Conservation (phyloP, 2,113 vertebrate species). For the Corynorhinus townsendii region DNA sequence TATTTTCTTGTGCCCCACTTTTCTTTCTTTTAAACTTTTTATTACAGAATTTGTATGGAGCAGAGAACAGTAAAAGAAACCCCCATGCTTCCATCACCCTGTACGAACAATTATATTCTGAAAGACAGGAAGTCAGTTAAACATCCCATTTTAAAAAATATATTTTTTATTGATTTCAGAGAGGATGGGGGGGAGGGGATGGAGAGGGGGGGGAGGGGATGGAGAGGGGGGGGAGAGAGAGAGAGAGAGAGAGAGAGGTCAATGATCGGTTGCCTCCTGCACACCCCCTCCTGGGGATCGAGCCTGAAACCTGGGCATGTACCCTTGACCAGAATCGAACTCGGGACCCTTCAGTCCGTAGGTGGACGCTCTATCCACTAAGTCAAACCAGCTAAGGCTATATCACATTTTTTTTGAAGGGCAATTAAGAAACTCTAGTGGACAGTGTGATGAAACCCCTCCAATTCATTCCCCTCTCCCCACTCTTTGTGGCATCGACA, state of each 20-base stretch:
- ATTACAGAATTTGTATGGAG: neutral
- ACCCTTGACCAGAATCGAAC: too few species aligned
- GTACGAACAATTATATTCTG: neutral
- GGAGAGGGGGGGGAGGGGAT: too few species aligned
- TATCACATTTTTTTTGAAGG: neutral
- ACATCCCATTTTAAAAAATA: neutral
- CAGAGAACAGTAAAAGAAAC: neutral
- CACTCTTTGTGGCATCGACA: neutral
- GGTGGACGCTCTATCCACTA: too few species aligned
- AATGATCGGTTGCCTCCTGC: too few species aligned
- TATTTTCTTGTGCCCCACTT: neutral
- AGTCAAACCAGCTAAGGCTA: too few species aligned
- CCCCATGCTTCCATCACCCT: neutral
- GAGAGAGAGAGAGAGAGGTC: too few species aligned
- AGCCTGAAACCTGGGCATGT: too few species aligned
- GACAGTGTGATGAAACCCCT: neutral
- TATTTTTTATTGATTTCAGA: too few species aligned
- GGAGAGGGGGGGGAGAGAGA: too few species aligned
- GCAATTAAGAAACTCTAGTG: neutral
- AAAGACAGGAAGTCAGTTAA: neutral
- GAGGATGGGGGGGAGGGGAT: too few species aligned
- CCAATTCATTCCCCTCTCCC: neutral
- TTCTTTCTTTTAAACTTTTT: neutral
- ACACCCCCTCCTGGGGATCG: too few species aligned
- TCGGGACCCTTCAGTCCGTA: too few species aligned